A percentile compares a stretch with the other conserved stretches of the same genome.
Evolutionary conservation across 2,113 vertebrate genomes (phyloP).

Genomic region (Corynorhinus townsendii): DNA sequence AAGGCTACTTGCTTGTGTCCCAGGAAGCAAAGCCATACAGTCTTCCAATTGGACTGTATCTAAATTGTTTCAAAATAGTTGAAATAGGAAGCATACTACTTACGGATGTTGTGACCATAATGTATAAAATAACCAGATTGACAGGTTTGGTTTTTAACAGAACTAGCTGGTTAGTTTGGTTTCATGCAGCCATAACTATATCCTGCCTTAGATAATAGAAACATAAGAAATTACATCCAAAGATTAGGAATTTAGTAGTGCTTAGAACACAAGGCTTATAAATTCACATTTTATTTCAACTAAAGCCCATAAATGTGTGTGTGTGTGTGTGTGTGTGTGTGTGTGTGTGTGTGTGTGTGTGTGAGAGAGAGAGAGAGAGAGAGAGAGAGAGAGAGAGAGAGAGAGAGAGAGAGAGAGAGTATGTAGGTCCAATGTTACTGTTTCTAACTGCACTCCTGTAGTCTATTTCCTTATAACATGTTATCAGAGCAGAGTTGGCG

Average conservation of each 20-base stretch:
- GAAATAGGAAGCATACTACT: not conserved
- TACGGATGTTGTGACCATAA: not conserved
- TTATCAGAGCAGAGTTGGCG: conserved; percentile 8
- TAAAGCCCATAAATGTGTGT: not conserved
- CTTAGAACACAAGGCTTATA: conserved; percentile 31
- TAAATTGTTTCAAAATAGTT: not conserved
- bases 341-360: not conserved
- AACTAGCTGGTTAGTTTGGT: not conserved
- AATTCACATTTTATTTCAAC: not conserved
- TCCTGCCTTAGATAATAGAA: not conserved
- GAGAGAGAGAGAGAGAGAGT: too few relatives aligned
- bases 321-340: not conserved
- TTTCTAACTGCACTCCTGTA: conserved; percentile 36
- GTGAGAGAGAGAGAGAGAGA: too few relatives aligned
- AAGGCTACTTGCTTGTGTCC: not conserved
- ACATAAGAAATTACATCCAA: not conserved
- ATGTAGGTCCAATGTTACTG: not conserved
- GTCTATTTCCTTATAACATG: conserved; percentile 29
- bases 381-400: too few relatives aligned
- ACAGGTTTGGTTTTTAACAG: not conserved
- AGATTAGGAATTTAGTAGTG: not conserved
- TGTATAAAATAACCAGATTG: not conserved
- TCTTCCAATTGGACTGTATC: not conserved
- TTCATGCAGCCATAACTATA: not conserved
- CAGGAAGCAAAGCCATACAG: not conserved